Conservation (phyloP, 2,113 vertebrate species). For the Speoplatyrhinus poulsoni region DNA sequence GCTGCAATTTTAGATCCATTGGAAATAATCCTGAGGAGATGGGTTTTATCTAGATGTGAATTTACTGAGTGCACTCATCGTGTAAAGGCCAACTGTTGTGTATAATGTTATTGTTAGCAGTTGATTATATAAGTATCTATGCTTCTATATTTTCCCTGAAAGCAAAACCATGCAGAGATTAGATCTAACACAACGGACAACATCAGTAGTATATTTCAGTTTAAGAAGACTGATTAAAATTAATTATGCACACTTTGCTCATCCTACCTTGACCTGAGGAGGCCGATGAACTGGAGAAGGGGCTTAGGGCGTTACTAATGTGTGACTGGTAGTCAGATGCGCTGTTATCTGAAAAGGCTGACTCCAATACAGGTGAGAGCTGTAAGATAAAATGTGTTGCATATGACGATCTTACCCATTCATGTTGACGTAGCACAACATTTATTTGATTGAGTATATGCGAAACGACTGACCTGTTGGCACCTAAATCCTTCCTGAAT, state of each 20-base stretch:
- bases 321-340: slow-evolving; percentile 60
- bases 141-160: background rate
- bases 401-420: background rate
- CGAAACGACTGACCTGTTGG: slow-evolving; percentile 58
- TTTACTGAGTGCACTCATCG: background rate
- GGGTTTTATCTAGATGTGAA: background rate
- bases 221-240: background rate
- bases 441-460: background rate
- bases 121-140: background rate
- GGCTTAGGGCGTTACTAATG: slow-evolving; percentile 38
- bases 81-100: background rate
- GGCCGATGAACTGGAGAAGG: slow-evolving; percentile 53
- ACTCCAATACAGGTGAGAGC: slow-evolving; percentile 76
- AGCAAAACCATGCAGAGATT: background rate
- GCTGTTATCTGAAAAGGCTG: slow-evolving; percentile 64
- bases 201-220: too few species aligned
- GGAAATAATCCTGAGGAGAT: slow-evolving; percentile 44
- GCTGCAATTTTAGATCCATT: slow-evolving; percentile 29
- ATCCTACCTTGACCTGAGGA: slow-evolving; percentile 48
- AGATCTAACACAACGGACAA: background rate
- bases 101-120: background rate
- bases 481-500: slow-evolving; percentile 56
- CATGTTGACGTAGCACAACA: background rate
- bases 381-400: slow-evolving; percentile 34
- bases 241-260: background rate